Conservation (phyloP, 1,140 invertebrate species). For the Drosophila guanche region DNA sequence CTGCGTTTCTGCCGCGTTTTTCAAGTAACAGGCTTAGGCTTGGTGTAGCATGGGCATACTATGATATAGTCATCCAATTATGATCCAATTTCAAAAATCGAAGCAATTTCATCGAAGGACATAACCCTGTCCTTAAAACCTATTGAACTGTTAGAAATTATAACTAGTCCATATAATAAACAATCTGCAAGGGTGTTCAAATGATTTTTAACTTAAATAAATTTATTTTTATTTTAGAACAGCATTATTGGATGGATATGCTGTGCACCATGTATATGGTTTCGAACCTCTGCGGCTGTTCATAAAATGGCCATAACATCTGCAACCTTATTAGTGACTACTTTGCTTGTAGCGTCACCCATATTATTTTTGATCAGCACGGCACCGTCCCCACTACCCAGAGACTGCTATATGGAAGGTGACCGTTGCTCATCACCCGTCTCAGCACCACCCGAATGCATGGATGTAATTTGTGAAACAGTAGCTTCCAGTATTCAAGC, state of each 20-base stretch:
- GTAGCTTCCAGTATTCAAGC: conserved; percentile 80
- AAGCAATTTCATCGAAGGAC: too few species aligned
- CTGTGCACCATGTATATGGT: conserved; percentile 86
- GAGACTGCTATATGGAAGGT: conserved; percentile 84
- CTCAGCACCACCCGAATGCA: conserved; percentile 73
- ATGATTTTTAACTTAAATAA: neutral
- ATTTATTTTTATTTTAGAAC: conserved; percentile 59
- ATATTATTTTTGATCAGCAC: conserved; percentile 87
- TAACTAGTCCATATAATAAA: too few species aligned
- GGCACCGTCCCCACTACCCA: conserved; percentile 85
- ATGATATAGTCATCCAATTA: too few species aligned
- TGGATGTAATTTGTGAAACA: conserved; percentile 67
- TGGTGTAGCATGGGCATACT: too few species aligned
- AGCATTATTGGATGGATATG: conserved; percentile 85
- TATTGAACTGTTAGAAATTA: too few species aligned
- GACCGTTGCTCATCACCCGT: conserved; percentile 81
- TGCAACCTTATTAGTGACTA: conserved; percentile 86
- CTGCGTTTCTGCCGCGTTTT: too few species aligned
- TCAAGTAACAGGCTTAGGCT: too few species aligned
- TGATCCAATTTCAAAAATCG: too few species aligned
- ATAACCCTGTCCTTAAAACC: too few species aligned
- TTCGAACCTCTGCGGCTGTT: conserved; percentile 85
- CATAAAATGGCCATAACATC: conserved; percentile 87
- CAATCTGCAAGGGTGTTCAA: too few species aligned
- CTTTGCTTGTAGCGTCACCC: conserved; percentile 86